Evolutionary conservation across 2,113 vertebrate species (phyloP), one percentile per base, ranked within the genome.

Genomic region (Dipodomys spectabilis): DNA sequence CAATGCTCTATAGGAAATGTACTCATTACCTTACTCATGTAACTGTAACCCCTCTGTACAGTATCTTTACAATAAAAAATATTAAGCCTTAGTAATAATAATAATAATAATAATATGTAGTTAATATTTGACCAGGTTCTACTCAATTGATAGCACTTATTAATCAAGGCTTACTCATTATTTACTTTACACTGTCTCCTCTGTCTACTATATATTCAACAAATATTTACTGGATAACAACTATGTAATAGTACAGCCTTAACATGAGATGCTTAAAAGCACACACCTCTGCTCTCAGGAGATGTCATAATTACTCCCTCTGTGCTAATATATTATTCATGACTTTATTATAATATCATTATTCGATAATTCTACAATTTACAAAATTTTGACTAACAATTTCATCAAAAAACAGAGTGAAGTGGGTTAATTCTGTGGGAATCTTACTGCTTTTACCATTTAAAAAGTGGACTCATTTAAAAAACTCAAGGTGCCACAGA

Each of bases 111-210:
- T 8, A 53, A 68, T 68, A 62, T 13, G 27, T 30, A 28, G 0
- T 49, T 12, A 81, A 39, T 15, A n/a, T 83, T 74, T 69, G 57
- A 25, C 25, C 39, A 83, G 64, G 57, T 39, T 69, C 67, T 67
- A 8, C 4, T 82, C n/a, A 69, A 44, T 20, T 53, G 12, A 53
- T n/a, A 75, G 13, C 4, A 30, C 12, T 62, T 72, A 72, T 8
- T 28, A 73, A 91, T n/a, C 23, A 82, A 16, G 69, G 3, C 18
- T 82, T 71, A 67, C 39, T 74, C 2, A 44, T 69, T 62, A 60
- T 45, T 69, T 77, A 60, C 45, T 45, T 72, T 78, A 72, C 10
- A 73, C 6, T 77, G 44, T 64, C 91, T 91, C 60, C 91, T 93
- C 57, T 69, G 1, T 1, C 22, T 27, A 82, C 15, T n/a, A 67